These are phyloP conservation scores for Plectropomus leopardus DNA, from an alignment of 2,113 vertebrate genomes.

Conservation along the genomic window DNA sequence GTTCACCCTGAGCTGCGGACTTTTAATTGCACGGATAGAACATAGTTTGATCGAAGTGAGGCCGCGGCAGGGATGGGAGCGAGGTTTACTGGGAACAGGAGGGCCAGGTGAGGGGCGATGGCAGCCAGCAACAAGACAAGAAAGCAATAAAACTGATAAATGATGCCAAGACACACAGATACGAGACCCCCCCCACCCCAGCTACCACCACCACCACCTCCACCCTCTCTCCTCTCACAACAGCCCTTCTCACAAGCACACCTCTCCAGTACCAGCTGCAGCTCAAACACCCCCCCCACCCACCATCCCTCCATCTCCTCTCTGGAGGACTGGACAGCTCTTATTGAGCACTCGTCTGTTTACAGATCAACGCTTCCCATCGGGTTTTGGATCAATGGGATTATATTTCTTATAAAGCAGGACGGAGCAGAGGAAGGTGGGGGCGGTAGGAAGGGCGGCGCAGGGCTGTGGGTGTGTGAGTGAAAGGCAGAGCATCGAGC, in stretches of 20 bases:
- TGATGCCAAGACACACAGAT: slow-evolving; percentile 76
- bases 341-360: slow-evolving; percentile 83
- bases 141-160: slow-evolving; percentile 86
- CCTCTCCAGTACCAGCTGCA: slow-evolving; percentile 32
- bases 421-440: slow-evolving; percentile 49
- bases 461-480: slow-evolving; percentile 26
- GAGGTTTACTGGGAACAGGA: slow-evolving; percentile 18
- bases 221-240: slow-evolving; percentile 25
- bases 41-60: slow-evolving; percentile 49
- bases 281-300: slow-evolving; percentile 31
- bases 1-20: slow-evolving; percentile 53
- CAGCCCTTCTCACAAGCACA: slow-evolving; percentile 36
- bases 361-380: slow-evolving; percentile 82
- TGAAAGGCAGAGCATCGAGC: slow-evolving; percentile 50
- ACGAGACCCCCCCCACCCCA: slow-evolving; percentile 37
- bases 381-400: slow-evolving; percentile 84
- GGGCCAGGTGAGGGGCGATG: slow-evolving; percentile 62
- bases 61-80: slow-evolving; percentile 23
- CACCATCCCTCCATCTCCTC: slow-evolving; percentile 54
- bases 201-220: not conserved
- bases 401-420: slow-evolving; percentile 83
- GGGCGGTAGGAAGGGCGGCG: slow-evolving; percentile 43
- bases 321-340: slow-evolving; percentile 55
- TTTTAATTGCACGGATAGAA: slow-evolving; percentile 78
- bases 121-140: slow-evolving; percentile 72